Conservation (phyloP, 2,888 invertebrate species). For the Anarsia innoxiella region DNA sequence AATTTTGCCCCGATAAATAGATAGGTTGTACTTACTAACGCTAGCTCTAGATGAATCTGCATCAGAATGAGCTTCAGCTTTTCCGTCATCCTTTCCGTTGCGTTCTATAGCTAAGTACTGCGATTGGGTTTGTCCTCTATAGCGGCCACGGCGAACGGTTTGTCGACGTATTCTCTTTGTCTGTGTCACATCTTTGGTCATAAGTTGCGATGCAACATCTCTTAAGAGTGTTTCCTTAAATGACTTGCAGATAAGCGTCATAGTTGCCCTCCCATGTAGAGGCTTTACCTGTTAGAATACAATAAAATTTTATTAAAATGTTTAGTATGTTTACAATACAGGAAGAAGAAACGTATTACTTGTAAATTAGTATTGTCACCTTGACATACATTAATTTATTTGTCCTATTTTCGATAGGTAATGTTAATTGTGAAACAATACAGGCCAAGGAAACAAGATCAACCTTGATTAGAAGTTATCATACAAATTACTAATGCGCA, state of each 20-base stretch:
- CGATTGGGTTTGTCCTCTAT: constrained; percentile 87
- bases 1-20: not conserved
- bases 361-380: constrained; percentile 20
- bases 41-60: constrained; percentile 81
- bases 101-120: constrained; percentile 81
- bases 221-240: no score
- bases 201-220: no score
- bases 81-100: constrained; percentile 79
- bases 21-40: constrained; percentile 78
- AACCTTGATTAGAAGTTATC: constrained; percentile 56
- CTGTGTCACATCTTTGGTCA: constrained; percentile 8
- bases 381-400: constrained; percentile 32
- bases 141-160: constrained; percentile 54
- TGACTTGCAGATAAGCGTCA: constrained; percentile 35
- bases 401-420: constrained; percentile 43
- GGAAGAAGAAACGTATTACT: no score
- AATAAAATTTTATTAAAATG: constrained; percentile 1
- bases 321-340: constrained; percentile 4
- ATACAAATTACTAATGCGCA: constrained; percentile 22
- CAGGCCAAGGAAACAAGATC: constrained; percentile 45
- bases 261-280: constrained; percentile 3
- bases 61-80: constrained; percentile 87
- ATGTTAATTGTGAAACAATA: constrained; percentile 44
- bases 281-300: constrained; percentile 35
- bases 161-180: constrained; percentile 38